Conservation (phyloP, 92 coral and sea anemone genomes). For the Muricea muricata region DNA sequence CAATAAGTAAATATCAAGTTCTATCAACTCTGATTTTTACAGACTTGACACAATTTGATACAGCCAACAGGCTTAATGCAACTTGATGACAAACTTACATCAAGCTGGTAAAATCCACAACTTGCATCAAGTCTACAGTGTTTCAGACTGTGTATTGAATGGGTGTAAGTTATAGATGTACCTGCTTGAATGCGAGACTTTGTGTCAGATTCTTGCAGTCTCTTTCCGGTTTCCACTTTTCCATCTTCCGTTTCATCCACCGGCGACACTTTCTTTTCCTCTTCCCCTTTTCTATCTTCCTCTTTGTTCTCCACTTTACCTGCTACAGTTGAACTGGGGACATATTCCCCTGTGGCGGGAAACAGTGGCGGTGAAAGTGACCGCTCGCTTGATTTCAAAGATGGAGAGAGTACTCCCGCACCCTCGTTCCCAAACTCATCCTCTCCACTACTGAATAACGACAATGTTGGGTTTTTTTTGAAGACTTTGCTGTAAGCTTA, state of each 20-base stretch:
- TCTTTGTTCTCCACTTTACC: conserved; percentile 48
- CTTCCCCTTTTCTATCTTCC: neutral
- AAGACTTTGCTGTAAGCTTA: neutral
- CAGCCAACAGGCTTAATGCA: too few relatives aligned
- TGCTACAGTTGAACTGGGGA: conserved; percentile 79
- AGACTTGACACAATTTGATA: too few relatives aligned
- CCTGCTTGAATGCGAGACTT: conserved; percentile 46
- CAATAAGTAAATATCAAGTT: too few relatives aligned
- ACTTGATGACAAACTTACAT: too few relatives aligned
- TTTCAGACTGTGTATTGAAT: too few relatives aligned
- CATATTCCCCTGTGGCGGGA: conserved; percentile 74
- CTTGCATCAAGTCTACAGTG: too few relatives aligned
- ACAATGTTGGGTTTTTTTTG: conserved; percentile 69
- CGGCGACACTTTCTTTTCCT: neutral
- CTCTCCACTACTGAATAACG: conserved; percentile 77
- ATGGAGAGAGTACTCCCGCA: conserved; percentile 61
- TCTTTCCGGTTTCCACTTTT: conserved; percentile 40
- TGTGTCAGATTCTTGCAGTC: conserved; percentile 20
- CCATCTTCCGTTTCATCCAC: neutral
- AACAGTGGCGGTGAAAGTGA: conserved; percentile 85
- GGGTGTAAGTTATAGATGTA: neutral
- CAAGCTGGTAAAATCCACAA: too few relatives aligned
- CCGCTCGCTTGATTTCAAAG: conserved; percentile 73
- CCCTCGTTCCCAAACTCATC: conserved; percentile 75
- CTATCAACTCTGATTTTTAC: too few relatives aligned